Percentiles rank a stretch among this genome's conserved stretches.
These are phyloP conservation scores for Psylliodes chrysocephalus DNA, from an alignment of 2,888 invertebrate species.

Conservation along the genomic window DNA sequence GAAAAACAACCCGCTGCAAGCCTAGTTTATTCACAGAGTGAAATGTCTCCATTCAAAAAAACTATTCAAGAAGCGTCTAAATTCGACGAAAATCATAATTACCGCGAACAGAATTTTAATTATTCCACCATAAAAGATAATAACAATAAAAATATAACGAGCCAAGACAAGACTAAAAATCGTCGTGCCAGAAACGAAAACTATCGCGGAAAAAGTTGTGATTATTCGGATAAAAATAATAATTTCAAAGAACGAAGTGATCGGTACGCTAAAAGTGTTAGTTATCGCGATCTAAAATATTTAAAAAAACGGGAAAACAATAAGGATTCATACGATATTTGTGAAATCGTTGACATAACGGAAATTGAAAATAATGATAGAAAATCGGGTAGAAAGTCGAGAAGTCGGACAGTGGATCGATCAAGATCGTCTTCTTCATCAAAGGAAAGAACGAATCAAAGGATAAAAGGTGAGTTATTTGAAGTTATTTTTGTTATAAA, in stretches of 20 bases:
- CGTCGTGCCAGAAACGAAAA: too few relatives aligned
- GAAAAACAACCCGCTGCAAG: slow-evolving; percentile 3
- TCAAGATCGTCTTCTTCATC: not conserved
- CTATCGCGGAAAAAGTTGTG: too few relatives aligned
- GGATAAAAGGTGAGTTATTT: slow-evolving; percentile 5
- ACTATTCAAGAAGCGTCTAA: slow-evolving; percentile 43
- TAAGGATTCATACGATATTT: not conserved
- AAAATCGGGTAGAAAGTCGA: not conserved
- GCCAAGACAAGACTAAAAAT: too few relatives aligned
- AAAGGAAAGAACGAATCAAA: not conserved
- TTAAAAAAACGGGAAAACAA: not conserved
- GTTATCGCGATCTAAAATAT: not conserved
- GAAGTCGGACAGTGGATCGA: not conserved
- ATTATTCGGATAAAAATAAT: not conserved
- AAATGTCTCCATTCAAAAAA: slow-evolving; percentile 46
- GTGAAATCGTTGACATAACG: not conserved
- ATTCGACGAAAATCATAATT: slow-evolving; percentile 24
- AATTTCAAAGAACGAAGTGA: not conserved
- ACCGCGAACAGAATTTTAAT: not conserved
- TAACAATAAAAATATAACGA: too few relatives aligned
- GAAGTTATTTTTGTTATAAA: too few relatives aligned
- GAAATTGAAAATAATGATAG: not conserved
- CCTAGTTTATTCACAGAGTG: slow-evolving; percentile 48
- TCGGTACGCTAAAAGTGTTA: not conserved
- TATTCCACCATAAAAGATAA: not conserved